Evolutionary conservation across 2,113 vertebrate species (phyloP), one percentile per base, ranked within the genome.

Genomic region (Antechinus flavipes): DNA sequence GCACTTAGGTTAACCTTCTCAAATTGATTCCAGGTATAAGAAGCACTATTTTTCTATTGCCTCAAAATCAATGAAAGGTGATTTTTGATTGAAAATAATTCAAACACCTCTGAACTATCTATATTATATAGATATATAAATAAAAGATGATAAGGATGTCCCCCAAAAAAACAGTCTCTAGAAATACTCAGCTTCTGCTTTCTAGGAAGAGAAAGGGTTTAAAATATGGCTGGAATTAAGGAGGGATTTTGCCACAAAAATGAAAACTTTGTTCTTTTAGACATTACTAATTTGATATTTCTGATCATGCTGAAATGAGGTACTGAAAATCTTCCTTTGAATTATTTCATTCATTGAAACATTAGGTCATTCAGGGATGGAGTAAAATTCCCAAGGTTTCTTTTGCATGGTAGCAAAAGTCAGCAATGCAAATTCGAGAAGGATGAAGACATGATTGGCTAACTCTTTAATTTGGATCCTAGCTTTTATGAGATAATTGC

Each of bases 1-100:
- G 49, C 42, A 25, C 49, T 96, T 93, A 92, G 14, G 49, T 68
- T 93, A 47, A 26, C 52, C 96, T 96, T 97, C 91, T 90, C 35
- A 90, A 55, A 91, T 55, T n/a, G 35, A n/a, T 91, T 22, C 76
- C 52, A 55, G 1, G 68, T 84, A 94, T 25, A 7, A 90, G 93
- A 90, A 95, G 27, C 76, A 89, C 19, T 7, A 7, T 25, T 12
- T 96, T 96, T 93, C 90, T 42, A 76, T 42, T 25, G 14, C 46
- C 55, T 35, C 90, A 42, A 93, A 54, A 47, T 30, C 1, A 23
- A 96, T 54, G 76, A 92, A 91, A 96, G 25, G 9, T 93, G 30
- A 94, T 9, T 42, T 92, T 50, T 54, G 19, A n/a, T n/a, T n/a
- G 26, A 56, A 84, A 68, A 68, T n/a, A 68, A 16, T 35, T 68